These are phyloP conservation scores for Morbakka virulenta DNA, from an alignment of 30 jellyfish, hydroid and myxozoan species.

Conservation along the genomic window DNA sequence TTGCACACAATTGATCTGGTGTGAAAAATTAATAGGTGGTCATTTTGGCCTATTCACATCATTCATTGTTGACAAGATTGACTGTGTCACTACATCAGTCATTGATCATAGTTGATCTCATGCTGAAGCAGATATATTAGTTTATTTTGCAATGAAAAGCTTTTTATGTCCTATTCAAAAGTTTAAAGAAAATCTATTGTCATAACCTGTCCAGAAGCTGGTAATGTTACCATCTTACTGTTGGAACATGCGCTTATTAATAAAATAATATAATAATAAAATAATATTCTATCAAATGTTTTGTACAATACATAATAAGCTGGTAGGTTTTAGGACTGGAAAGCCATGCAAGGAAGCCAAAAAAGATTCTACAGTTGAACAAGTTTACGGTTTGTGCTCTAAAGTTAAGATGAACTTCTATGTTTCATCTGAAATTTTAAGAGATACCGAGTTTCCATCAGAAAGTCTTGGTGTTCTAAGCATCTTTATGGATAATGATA, in stretches of 20 bases:
- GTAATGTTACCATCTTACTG: too few relatives aligned
- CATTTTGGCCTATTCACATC: constrained; percentile 16
- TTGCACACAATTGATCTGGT: constrained; percentile 12
- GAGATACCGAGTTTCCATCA: too few relatives aligned
- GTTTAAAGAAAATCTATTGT: too few relatives aligned
- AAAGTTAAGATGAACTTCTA: constrained; percentile 37
- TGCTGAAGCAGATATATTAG: constrained; percentile 59
- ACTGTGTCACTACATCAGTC: too few relatives aligned
- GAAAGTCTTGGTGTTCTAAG: too few relatives aligned
- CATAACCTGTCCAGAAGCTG: too few relatives aligned
- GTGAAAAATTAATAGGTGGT: constrained; percentile 50
- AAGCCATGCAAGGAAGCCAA: too few relatives aligned
- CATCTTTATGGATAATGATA: constrained; percentile 43
- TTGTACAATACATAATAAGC: constrained; percentile 24
- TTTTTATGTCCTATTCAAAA: neutral
- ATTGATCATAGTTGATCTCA: constrained; percentile 34
- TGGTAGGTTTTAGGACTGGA: constrained; percentile 35
- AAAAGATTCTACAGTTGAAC: too few relatives aligned
- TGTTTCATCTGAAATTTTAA: too few relatives aligned
- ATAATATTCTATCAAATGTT: neutral
- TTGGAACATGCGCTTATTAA: constrained; percentile 23
- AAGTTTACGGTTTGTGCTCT: constrained; percentile 1
- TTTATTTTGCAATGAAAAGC: constrained; percentile 27
- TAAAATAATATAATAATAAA: neutral
- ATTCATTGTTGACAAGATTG: constrained; percentile 9